Evolutionary conservation across 1,140 invertebrate species (phyloP).

Genomic region (Bicyclus anynana): DNA sequence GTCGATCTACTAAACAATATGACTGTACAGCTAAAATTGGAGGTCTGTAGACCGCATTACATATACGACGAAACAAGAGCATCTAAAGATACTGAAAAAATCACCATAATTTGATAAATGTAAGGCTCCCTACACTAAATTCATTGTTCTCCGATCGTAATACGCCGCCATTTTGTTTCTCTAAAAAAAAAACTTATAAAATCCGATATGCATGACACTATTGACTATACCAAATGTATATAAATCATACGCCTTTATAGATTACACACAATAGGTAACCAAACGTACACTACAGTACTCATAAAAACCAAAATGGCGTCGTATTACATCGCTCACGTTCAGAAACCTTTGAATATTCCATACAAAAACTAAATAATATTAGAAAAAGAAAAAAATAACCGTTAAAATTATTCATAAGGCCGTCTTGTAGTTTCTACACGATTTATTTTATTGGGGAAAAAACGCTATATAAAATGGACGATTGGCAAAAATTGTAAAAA

Average conservation of each 20-base stretch:
- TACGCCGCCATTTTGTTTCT: constrained; percentile 29
- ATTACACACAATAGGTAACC: not conserved
- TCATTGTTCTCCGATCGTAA: constrained; percentile 13
- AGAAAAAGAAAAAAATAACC: constrained; percentile 37
- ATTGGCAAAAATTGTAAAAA: constrained; percentile 39
- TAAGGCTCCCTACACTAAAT: not conserved
- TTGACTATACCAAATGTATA: not conserved
- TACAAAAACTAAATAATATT: constrained; percentile 28
- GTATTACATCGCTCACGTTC: not conserved
- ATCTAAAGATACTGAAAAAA: no score
- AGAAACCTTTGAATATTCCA: constrained; percentile 4
- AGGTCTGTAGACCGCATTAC: no score
- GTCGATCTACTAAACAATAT: no score
- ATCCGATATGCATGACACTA: constrained; percentile 9
- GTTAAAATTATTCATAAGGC: constrained; percentile 28
- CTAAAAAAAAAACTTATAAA: not conserved
- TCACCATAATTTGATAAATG: not conserved
- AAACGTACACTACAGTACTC: not conserved
- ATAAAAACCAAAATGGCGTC: constrained; percentile 11
- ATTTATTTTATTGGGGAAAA: constrained; percentile 22
- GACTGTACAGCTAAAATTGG: no score
- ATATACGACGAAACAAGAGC: no score
- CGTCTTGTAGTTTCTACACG: constrained; percentile 40
- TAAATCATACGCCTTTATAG: not conserved
- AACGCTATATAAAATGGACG: constrained; percentile 39